Percentiles rank a stretch among this genome's conserved stretches.
Evolutionary conservation across 2,888 invertebrate genomes (phyloP).

Genomic region (Cyaniris semiargus): DNA sequence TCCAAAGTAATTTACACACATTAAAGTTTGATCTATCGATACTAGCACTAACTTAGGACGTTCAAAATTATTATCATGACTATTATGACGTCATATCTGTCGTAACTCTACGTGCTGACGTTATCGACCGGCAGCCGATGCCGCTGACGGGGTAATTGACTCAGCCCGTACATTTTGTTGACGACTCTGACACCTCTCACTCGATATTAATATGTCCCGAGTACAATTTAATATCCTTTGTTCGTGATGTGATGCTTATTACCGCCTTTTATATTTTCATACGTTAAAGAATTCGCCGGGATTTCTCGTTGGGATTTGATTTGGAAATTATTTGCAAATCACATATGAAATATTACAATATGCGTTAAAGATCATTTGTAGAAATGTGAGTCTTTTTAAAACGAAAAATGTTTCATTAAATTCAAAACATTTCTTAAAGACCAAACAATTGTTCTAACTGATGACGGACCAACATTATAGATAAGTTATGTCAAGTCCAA

Average conservation of each 20-base stretch:
- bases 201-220: slow-evolving; percentile 29
- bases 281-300: neutral
- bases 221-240: slow-evolving; percentile 31
- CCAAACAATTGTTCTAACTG: too few species aligned
- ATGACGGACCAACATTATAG: too few species aligned
- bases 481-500: too few species aligned
- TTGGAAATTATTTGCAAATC: neutral
- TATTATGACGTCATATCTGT: neutral
- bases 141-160: slow-evolving; percentile 58
- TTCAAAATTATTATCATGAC: neutral
- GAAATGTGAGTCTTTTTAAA: too few species aligned
- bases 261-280: slow-evolving; percentile 12
- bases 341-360: neutral
- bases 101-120: slow-evolving; percentile 36
- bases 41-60: neutral
- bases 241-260: slow-evolving; percentile 28
- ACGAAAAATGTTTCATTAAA: too few species aligned
- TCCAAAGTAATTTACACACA: too few species aligned
- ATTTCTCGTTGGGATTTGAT: neutral
- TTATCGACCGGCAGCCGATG: slow-evolving; percentile 53
- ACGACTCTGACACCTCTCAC: slow-evolving; percentile 37
- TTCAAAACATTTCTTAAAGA: too few species aligned
- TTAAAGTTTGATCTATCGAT: too few species aligned
- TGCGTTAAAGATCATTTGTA: too few species aligned
- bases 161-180: slow-evolving; percentile 39